Percentiles rank a stretch among this genome's conserved stretches.
These are phyloP conservation scores for Odontomyia ornata DNA, from an alignment of 2,888 invertebrate genomes.

Conservation along the genomic window DNA sequence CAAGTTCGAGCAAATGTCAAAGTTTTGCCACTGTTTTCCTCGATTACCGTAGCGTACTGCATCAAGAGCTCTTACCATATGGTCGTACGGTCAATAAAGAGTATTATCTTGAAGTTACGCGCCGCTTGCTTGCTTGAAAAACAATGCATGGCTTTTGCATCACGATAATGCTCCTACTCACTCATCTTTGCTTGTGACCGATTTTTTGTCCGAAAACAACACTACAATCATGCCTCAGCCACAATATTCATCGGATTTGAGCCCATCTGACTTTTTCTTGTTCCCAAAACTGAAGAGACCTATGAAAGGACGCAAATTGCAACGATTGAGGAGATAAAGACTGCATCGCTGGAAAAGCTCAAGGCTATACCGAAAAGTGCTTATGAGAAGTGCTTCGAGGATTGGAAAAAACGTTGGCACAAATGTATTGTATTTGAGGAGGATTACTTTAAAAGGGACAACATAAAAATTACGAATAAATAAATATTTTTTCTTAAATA, in stretches of 20 bases:
- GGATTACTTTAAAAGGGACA: no score
- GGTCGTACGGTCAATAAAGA: conserved; percentile 16
- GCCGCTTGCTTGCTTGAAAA: neutral
- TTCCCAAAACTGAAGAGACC: neutral
- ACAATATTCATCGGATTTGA: neutral
- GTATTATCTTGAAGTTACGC: conserved; percentile 13
- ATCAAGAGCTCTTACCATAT: conserved; percentile 4
- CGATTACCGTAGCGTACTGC: neutral
- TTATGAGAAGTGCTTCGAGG: no score
- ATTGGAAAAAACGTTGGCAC: no score
- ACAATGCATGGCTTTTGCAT: conserved; percentile 5
- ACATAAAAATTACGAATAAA: no score
- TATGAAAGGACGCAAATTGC: neutral
- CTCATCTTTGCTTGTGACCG: neutral
- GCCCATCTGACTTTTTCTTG: neutral
- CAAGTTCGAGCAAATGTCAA: conserved; percentile 10
- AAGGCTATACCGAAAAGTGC: neutral
- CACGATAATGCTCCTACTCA: neutral
- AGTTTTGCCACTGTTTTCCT: conserved; percentile 12
- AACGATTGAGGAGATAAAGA: neutral
- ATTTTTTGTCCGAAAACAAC: neutral
- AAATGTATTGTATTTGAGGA: no score
- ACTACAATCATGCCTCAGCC: neutral
- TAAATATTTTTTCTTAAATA: no score
- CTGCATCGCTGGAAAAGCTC: neutral